Evolutionary conservation across 1,140 invertebrate species (phyloP).

Genomic region (Tetranychus cinnabarinus): DNA sequence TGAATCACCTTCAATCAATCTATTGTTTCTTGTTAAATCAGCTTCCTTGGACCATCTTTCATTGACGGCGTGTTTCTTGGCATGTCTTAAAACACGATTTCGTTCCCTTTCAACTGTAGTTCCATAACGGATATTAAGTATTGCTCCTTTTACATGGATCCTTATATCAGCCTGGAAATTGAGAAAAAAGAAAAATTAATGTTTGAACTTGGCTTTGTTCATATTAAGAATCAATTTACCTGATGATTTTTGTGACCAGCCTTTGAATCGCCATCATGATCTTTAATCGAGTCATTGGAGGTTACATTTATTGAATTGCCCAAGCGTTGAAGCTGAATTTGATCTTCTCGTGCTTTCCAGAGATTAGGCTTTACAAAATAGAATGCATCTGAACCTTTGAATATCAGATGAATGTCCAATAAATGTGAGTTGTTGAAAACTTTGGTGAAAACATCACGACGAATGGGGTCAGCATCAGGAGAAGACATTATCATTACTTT

Average conservation of each 20-base stretch:
- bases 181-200: not conserved
- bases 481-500: conserved; percentile 37
- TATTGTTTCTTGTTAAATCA: conserved; percentile 26
- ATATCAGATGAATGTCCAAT: conserved; percentile 69
- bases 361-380: conserved; percentile 67
- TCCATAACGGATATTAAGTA: conserved; percentile 74
- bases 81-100: conserved; percentile 34
- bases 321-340: conserved; percentile 42
- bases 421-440: conserved; percentile 81
- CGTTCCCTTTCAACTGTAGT: conserved; percentile 59
- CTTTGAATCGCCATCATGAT: conserved; percentile 1
- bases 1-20: not conserved
- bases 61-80: conserved; percentile 64
- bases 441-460: conserved; percentile 71
- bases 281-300: conserved; percentile 31
- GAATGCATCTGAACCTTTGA: conserved; percentile 69
- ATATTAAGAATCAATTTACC: not conserved
- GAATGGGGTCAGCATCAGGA: conserved; percentile 33
- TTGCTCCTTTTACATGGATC: conserved; percentile 59
- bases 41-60: conserved; percentile 78
- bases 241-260: not conserved
- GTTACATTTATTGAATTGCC: conserved; percentile 81
- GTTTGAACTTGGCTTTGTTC: not conserved
- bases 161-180: conserved; percentile 32
- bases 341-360: conserved; percentile 42